Evolutionary conservation across 2,113 vertebrate species (phyloP), one percentile per base, ranked within the genome.

Genomic region (Noctilio leporinus): DNA sequence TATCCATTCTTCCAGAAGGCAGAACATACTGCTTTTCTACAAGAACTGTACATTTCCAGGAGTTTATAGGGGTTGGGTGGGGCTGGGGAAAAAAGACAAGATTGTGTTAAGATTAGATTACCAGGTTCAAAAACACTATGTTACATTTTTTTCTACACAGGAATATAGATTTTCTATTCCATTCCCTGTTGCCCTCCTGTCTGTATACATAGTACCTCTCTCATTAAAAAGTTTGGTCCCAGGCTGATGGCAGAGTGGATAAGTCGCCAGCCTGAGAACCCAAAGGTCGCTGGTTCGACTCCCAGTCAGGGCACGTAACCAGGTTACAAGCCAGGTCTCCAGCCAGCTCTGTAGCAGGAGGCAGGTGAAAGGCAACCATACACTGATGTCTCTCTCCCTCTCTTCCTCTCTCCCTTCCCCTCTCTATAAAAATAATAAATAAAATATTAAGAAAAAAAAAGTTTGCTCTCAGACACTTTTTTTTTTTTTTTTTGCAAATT

Each of bases 401-500:
- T n/a, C n/a, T n/a, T n/a, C n/a, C n/a, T n/a, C n/a, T n/a, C n/a
- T n/a, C n/a, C n/a, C n/a, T n/a, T n/a, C n/a, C n/a, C n/a, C n/a
- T n/a, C n/a, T n/a, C n/a, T n/a, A n/a, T n/a, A n/a, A n/a, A n/a
- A n/a, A n/a, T n/a, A n/a, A n/a, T n/a, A n/a, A n/a, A n/a, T n/a
- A n/a, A n/a, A n/a, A n/a, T n/a, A n/a, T n/a, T n/a, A n/a, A n/a
- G n/a, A n/a, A n/a, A n/a, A n/a, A n/a, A 83, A 83, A 17, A 93
- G 12, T 93, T 80, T 87, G 51, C 64, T 84, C 20, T 78, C 67
- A 57, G 22, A 69, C 7, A 65, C 73, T 91, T 62, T 28, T 59
- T 62, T 93, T 49, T 62, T 86, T 91, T 96, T 93, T 49, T 62
- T 86, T 91, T 96, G 76, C 24, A 96, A 87, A 92, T 65, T 80